phyloP scores from a whole-genome alignment of 2,113 vertebrate genomes.

The Larimichthys crocea region DNA sequence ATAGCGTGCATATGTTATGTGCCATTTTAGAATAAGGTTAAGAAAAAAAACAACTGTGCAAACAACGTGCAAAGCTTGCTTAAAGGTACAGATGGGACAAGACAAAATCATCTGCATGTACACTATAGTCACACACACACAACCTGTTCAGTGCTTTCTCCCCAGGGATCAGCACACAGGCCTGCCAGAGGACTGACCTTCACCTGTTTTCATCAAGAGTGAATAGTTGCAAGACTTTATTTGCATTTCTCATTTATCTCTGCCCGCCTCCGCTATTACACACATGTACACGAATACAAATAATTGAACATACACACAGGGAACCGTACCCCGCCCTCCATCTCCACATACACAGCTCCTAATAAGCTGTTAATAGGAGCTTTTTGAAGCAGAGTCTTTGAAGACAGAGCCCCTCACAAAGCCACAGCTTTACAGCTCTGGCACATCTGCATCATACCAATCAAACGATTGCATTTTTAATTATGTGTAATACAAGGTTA shows the following conservation, averaged over 20 bases:
- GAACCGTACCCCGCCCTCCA: too few relatives aligned
- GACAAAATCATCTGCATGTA: too few relatives aligned
- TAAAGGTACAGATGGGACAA: too few relatives aligned
- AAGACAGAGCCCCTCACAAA: not conserved
- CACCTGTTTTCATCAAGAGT: constrained; percentile 33
- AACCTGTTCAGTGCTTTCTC: not conserved
- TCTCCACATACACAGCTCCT: constrained; percentile 2
- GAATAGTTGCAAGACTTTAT: constrained; percentile 3
- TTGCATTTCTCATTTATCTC: constrained; percentile 28
- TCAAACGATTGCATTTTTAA: not conserved
- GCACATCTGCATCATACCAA: not conserved
- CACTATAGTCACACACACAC: not conserved
- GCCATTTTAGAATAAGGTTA: too few relatives aligned
- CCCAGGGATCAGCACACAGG: not conserved
- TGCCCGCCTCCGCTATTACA: constrained; percentile 28
- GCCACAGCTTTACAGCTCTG: not conserved
- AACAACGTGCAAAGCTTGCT: too few relatives aligned
- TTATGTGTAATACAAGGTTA: not conserved
- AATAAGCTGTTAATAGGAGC: constrained; percentile 3
- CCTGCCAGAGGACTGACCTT: constrained; percentile 22
- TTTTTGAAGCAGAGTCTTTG: constrained; percentile 18
- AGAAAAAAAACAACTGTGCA: too few relatives aligned
- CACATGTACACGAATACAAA: constrained; percentile 10
- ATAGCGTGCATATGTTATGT: too few relatives aligned
- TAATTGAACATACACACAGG: not conserved